These are phyloP conservation scores for Cyclura pinguis DNA, from an alignment of 2,797 vertebrate genomes.

Conservation along the genomic window DNA sequence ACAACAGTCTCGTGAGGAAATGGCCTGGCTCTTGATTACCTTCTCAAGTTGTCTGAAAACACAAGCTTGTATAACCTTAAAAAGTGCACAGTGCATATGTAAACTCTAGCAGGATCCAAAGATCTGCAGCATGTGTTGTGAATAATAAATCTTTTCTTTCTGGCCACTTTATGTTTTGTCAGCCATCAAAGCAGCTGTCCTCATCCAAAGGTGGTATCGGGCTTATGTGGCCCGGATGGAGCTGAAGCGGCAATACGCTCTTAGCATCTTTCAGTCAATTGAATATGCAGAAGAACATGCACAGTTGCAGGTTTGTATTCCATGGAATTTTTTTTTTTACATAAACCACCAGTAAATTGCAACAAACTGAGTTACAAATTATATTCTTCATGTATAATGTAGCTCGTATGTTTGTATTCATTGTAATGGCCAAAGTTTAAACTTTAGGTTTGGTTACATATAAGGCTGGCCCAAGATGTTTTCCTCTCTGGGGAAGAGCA, in stretches of 20 bases:
- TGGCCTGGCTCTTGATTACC: neutral
- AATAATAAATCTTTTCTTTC: constrained; percentile 45
- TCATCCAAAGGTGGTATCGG: constrained; percentile 98
- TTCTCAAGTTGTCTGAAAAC: neutral
- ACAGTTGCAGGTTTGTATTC: constrained; percentile 89
- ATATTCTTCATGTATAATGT: neutral
- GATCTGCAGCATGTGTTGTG: neutral
- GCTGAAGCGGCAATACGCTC: constrained; percentile 89
- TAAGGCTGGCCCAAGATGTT: neutral
- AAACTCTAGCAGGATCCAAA: neutral
- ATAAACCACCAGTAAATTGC: neutral
- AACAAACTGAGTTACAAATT: neutral
- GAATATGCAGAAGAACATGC: constrained; percentile 96
- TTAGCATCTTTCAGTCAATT: constrained; percentile 94
- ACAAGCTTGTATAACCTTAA: neutral
- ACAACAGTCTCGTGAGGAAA: too few species aligned
- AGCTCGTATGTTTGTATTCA: neutral
- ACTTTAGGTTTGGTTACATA: neutral
- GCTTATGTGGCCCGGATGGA: constrained; percentile 88
- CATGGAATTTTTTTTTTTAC: constrained; percentile 14
- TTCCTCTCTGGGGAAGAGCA: neutral
- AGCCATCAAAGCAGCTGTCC: constrained; percentile 90
- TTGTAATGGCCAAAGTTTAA: neutral
- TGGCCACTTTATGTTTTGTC: constrained; percentile 44
- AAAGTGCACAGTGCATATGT: neutral